phyloP scores from a whole-genome alignment of 2,797 vertebrate species.

The Ciconia nigra region DNA sequence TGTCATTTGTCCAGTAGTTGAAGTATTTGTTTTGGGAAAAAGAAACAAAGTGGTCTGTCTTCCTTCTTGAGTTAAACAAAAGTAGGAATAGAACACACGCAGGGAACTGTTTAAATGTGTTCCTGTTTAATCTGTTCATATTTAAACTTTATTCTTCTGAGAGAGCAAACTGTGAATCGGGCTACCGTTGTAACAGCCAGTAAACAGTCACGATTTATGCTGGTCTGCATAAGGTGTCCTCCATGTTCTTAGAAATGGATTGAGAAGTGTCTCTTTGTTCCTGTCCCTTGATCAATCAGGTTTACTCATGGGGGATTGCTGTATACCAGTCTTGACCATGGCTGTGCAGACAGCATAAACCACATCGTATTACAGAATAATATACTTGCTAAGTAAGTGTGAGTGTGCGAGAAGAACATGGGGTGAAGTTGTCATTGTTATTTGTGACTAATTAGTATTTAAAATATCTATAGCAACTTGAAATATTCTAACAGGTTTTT shows the following conservation, averaged over 20 bases:
- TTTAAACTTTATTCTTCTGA: neutral
- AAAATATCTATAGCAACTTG: neutral
- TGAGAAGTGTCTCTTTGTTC: neutral
- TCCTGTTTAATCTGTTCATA: neutral
- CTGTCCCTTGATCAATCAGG: neutral
- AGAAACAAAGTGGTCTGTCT: neutral
- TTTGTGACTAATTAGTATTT: neutral
- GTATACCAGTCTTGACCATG: fast-evolving
- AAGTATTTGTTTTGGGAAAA: neutral
- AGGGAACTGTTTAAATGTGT: neutral
- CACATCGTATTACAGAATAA: neutral
- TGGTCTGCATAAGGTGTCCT: neutral
- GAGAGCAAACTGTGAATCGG: neutral
- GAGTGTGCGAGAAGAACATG: neutral
- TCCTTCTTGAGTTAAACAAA: neutral
- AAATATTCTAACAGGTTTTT: neutral
- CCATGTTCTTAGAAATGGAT: neutral
- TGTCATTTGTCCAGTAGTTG: neutral
- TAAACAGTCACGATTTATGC: neutral
- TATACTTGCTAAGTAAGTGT: neutral
- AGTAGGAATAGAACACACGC: neutral
- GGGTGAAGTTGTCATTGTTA: neutral
- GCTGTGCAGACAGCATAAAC: neutral
- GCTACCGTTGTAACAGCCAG: neutral
- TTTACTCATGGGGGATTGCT: neutral